Evolutionary conservation across 2,888 invertebrate genomes (phyloP), one percentile per base, ranked within the genome.

Genomic region (Geotrupes spiniger): DNA sequence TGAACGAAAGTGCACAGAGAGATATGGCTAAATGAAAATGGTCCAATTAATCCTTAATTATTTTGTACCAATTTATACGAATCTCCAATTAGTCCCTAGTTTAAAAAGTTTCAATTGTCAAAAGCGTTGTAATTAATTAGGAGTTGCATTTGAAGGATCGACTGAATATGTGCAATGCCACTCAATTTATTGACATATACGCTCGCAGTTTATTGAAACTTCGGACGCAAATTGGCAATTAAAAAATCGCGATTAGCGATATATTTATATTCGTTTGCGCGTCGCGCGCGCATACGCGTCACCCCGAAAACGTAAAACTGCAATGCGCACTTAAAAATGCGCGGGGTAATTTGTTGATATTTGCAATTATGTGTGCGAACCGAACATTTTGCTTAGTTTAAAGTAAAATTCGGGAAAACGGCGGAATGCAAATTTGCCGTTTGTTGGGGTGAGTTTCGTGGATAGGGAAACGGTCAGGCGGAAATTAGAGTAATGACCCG

Each of bases 401-500:
- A 43, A 36, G 36, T 43, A 43, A 36, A 43, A 36, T 27, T 43
- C 21, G 21, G 21, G n/a, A 42, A 43, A 36, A 26, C 14, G 36
- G 17, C 16, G 42, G 36, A 17, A 33, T 31, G 36, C 36, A 43
- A 27, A 36, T 43, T 43, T 43, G 43, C 36, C 27, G 43, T 43
- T 28, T 36, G 33, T 16, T 21, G 9, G 21, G 46, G 17, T 31
- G 40, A 9, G 6, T 31, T 39, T 44, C 36, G 49, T 28, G 42
- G 41, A 48, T 42, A 44, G 52, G 52, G 51, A 54, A 49, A 56
- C 48, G 52, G 52, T 54, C 51, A 52, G 54, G 51, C 54, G 56
- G 56, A 58, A 58, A 58, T 58, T 58, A 56, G 56, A 54, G 58
- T 58, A 58, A 58, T 58, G 56, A 56, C 52, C 53, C 54, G 55